Base-by-base conservation (phyloP, 2,888 invertebrate species). In the Crossocerus cetratus region DNA sequence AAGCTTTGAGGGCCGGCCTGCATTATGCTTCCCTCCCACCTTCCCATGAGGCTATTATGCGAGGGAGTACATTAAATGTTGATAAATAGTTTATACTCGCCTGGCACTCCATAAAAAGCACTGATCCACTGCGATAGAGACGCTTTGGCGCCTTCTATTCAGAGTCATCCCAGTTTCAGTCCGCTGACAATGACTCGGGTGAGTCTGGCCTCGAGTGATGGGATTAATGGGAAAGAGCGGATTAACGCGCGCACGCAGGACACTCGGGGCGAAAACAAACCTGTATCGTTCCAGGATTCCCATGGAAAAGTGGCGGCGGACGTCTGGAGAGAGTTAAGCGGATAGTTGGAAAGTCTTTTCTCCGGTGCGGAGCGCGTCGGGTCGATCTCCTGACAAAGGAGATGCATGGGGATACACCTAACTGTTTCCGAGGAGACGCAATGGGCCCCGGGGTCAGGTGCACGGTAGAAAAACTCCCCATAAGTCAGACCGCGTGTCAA, bases 61-160 rank as follows among this genome's bases (percentile, higher is more conserved):
- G 21, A 60, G 23, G 55, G 78, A 80, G 80, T 86, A 78, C 81
- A 84, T 88, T 87, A 85, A 85, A 76, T 78, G 81, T 84, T 87
- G 87, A 87, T 87, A 87, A 86, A 88, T 88, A 83, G 84, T 78
- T 57, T 65, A 55, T 23, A 44, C 58, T 14, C 49, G 11, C 49
- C 49, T n/a, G 49, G 49, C 14, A 16, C 49, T 49, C 49, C 16
- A 49, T 49, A 49, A 49, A 49, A 49, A 49, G 14, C n/a, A 49
- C 49, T 16, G 49, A 49, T 49, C 32, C 11, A n/a, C 49, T n/a
- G 13, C 49, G 49, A 49, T 49, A 49, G 16, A 16, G 14, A 49
- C 49, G 49, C 16, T 49, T n/a, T n/a, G n/a, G n/a, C n/a, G n/a
- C n/a, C n/a, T n/a, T n/a, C 16, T 49, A 32, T 32, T 49, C 14